Percentiles rank a stretch among this genome's conserved stretches.
Evolutionary conservation across 2,113 vertebrate species (phyloP).

Genomic region (Hymenochirus boettgeri): DNA sequence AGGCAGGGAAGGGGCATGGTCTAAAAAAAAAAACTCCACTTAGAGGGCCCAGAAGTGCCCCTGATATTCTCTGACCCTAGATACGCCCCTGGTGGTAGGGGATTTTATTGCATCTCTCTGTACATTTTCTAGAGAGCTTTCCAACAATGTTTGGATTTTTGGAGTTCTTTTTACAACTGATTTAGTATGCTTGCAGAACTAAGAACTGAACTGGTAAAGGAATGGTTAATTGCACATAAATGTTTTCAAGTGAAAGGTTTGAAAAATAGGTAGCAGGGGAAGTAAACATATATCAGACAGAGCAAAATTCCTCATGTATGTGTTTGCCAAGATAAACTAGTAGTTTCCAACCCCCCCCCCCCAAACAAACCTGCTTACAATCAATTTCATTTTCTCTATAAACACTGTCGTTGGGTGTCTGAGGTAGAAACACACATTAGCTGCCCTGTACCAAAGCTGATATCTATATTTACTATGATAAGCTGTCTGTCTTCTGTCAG

Average conservation of each 20-base stretch:
- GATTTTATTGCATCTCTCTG: too few species aligned
- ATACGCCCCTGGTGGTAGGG: too few species aligned
- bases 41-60: too few species aligned
- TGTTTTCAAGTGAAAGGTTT: conserved; percentile 45
- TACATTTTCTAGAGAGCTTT: too few species aligned
- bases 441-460: conserved; percentile 10
- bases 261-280: conserved; percentile 35
- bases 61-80: too few species aligned
- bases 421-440: conserved; percentile 27
- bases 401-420: conserved; percentile 39
- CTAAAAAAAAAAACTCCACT: too few species aligned
- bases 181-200: too few species aligned
- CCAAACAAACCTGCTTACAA: conserved; percentile 43
- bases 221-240: conserved; percentile 19
- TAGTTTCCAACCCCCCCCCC: conserved; percentile 41
- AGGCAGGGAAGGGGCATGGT: too few species aligned
- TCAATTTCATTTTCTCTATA: conserved; percentile 40
- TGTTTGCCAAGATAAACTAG: conserved; percentile 46
- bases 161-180: too few species aligned
- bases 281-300: conserved; percentile 41
- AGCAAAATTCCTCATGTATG: conserved; percentile 54
- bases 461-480: conserved; percentile 33
- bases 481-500: conserved; percentile 29
- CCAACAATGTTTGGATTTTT: too few species aligned
- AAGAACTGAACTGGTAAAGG: too few species aligned